Percentiles rank a stretch among this genome's conserved stretches.
Evolutionary conservation across 2,113 vertebrate genomes (phyloP).

Genomic region (Mesocricetus auratus): DNA sequence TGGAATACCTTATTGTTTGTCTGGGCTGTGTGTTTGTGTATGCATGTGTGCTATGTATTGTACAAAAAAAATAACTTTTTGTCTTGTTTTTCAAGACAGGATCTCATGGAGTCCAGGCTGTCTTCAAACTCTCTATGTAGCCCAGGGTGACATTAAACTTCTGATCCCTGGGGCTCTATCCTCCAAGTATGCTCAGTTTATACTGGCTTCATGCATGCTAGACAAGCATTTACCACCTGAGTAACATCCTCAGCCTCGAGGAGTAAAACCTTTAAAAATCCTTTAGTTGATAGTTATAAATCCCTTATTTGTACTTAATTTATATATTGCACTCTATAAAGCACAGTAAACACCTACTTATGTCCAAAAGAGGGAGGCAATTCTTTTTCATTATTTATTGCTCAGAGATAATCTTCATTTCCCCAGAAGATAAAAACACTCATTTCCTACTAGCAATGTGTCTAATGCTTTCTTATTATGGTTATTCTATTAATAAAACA

Average conservation of each 20-base stretch:
- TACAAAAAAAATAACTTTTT: neutral
- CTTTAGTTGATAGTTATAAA: constrained; percentile 32
- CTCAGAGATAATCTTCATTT: constrained; percentile 29
- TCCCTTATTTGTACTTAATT: constrained; percentile 46
- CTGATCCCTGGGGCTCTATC: too few relatives aligned
- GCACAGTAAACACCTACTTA: constrained; percentile 34
- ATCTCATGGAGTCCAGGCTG: too few relatives aligned
- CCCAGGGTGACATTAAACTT: neutral
- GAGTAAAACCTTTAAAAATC: constrained; percentile 23
- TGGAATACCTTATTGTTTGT: neutral
- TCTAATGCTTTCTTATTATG: neutral
- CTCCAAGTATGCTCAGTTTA: neutral
- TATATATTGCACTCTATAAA: neutral
- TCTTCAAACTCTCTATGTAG: neutral
- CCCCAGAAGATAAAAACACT: neutral
- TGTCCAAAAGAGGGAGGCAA: neutral
- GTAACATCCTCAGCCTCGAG: neutral
- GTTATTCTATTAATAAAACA: constrained; percentile 25
- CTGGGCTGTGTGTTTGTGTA: neutral
- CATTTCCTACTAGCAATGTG: neutral
- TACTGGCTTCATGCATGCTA: neutral
- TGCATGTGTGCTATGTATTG: neutral
- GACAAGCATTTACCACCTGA: neutral
- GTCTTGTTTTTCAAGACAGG: neutral
- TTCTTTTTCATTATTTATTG: neutral